These are phyloP conservation scores for Dolichallabes microphthalmus DNA, from an alignment of 2,113 vertebrate species.

Conservation along the genomic window DNA sequence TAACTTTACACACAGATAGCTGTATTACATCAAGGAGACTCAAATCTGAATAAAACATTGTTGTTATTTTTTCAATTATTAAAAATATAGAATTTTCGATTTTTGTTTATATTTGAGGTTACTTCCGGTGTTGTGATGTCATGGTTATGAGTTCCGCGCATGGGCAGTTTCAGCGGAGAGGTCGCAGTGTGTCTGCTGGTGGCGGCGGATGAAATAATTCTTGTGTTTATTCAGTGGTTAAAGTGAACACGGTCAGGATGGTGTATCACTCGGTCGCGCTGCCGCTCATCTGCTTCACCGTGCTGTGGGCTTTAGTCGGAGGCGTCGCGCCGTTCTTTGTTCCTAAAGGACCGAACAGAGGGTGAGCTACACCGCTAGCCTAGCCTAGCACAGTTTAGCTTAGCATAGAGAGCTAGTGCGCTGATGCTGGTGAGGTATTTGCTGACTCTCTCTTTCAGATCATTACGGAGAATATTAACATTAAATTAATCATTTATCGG, in stretches of 20 bases:
- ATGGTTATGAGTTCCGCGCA: not conserved
- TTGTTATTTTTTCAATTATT: no score
- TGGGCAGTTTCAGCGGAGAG: not conserved
- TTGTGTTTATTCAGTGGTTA: no score
- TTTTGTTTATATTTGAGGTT: no score
- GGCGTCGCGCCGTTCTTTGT: slow-evolving; percentile 93
- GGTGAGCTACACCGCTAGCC: slow-evolving; percentile 71
- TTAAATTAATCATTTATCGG: not conserved
- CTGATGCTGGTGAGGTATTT: not conserved
- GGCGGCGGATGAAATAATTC: no score
- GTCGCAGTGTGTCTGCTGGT: not conserved
- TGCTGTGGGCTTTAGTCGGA: slow-evolving; percentile 91
- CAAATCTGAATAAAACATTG: not conserved
- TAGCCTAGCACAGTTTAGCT: not conserved
- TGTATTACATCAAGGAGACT: not conserved
- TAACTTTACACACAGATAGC: not conserved
- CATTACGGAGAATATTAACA: not conserved
- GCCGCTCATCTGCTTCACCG: slow-evolving; percentile 93
- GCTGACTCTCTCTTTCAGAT: not conserved
- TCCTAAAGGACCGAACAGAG: slow-evolving; percentile 94
- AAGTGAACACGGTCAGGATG: slow-evolving; percentile 67
- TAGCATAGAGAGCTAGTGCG: not conserved
- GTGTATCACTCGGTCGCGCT: slow-evolving; percentile 88
- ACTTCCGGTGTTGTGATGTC: not conserved
- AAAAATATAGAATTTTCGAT: no score